A percentile compares a stretch with the other conserved stretches of the same genome.
Evolutionary conservation across 2,797 vertebrate species (phyloP).

Genomic region (Epinephelus malabaricus): DNA sequence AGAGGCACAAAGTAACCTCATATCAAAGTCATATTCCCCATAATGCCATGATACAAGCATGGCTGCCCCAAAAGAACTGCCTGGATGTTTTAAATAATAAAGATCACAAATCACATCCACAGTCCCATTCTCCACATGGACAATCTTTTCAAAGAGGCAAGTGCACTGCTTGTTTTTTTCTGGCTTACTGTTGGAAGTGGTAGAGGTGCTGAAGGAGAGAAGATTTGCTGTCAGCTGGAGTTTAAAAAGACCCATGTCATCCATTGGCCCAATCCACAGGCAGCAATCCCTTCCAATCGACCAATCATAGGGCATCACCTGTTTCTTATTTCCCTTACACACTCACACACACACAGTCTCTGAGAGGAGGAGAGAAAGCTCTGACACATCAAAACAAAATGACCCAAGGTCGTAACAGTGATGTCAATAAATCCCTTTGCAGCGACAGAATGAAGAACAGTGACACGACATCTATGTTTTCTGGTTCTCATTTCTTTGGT

Average conservation of each 20-base stretch:
- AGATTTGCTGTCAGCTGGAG: no score
- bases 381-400: no score
- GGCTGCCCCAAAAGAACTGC: conserved; percentile 6
- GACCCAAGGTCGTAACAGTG: no score
- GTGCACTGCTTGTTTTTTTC: not conserved
- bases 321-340: no score
- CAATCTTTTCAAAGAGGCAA: conserved; percentile 11
- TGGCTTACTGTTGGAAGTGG: no score
- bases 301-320: no score
- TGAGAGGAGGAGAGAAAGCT: no score
- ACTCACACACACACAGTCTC: no score
- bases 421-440: not conserved
- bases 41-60: conserved; percentile 8
- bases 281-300: no score
- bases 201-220: no score
- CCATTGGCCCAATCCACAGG: no score
- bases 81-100: conserved; percentile 19
- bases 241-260: no score
- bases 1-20: conserved; percentile 4
- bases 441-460: not conserved
- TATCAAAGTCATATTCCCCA: conserved; percentile 16
- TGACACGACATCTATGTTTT: conserved; percentile 4
- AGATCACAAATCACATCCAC: conserved; percentile 5
- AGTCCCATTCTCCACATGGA: conserved; percentile 3
- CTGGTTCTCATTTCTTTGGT: not conserved